Evolutionary conservation across 2,113 vertebrate genomes (phyloP), one percentile per base, ranked within the genome.

Genomic region (Channa maculata): DNA sequence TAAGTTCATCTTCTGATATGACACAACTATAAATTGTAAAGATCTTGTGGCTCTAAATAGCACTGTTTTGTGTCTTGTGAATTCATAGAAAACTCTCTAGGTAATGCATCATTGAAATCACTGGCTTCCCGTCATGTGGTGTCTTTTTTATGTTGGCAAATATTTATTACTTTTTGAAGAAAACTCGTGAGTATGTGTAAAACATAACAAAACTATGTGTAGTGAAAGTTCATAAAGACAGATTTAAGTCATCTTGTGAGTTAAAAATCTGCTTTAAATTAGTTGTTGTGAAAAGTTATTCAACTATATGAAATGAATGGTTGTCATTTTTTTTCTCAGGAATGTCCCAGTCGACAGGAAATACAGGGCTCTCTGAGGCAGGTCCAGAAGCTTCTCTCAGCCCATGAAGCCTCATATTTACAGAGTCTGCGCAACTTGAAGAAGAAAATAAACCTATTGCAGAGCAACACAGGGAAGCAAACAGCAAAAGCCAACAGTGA

Each of bases 351-450:
- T 74, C 89, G 75, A 60, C 93, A 90, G 74, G 95, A 95, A 51
- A 85, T 91, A 0, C 93, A 96, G 15, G 86, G 82, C 0, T 77
- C 68, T 1, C 80, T 97, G 57, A 92, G 80, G 55, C 96, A 96
- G 89, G 93, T 95, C 76, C 95, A 97, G 91, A 97, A 95, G 77
- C 91, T 96, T 75, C 92, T 97, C 7, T 92, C 91, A 0, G 91
- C 89, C 0, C 95, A 97, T 33, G 96, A 97, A 79, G 88, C 94
- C 2, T 90, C 95, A 1, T 95, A 95, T 44, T 41, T 94, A 75
- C 94, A 88, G 75, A 94, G 93, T 52, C 92, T 87, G 0, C 93
- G 90, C 0, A 86, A 89, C 43, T 88, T 97, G 66, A 94, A 81
- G 86, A 95, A 95, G 71, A 96, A 96, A 84, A 94, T 97, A 7